phyloP scores from a whole-genome alignment of 2,113 vertebrate species.

The Silurus meridionalis region DNA sequence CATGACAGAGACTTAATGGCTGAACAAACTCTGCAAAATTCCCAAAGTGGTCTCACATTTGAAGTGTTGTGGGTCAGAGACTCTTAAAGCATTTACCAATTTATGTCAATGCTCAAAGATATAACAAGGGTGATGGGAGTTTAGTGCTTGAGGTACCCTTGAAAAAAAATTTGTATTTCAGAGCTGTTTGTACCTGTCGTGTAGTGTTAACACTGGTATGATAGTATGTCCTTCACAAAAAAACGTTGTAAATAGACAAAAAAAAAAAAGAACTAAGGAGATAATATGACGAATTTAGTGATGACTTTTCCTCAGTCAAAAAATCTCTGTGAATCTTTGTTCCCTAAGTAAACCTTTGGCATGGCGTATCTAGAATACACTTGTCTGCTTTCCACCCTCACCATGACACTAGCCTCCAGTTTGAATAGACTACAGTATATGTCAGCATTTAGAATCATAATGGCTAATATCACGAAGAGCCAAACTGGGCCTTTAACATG shows the following conservation, averaged over 20 bases:
- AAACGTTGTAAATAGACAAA: no score
- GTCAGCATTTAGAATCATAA: background rate
- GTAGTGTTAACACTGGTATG: background rate
- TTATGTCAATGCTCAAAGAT: background rate
- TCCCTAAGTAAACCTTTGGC: background rate
- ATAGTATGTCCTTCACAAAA: background rate
- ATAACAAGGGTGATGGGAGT: background rate
- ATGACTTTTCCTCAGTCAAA: background rate
- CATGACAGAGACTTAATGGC: constrained; percentile 20
- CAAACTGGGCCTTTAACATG: background rate
- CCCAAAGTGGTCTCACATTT: background rate
- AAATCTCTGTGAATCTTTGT: background rate
- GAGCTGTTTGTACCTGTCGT: background rate
- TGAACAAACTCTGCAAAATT: constrained; percentile 8
- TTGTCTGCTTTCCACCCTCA: background rate
- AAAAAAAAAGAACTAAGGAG: no score
- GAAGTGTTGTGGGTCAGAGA: background rate
- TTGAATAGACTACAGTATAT: background rate
- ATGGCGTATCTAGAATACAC: background rate
- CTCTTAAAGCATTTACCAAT: background rate
- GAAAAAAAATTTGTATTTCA: background rate
- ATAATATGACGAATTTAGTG: background rate
- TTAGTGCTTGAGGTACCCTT: background rate
- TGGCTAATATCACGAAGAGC: background rate
- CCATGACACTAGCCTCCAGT: background rate